A percentile compares a stretch with the other conserved stretches of the same genome.
Evolutionary conservation across 2,113 vertebrate genomes (phyloP).

Genomic region (Pimephales promelas): DNA sequence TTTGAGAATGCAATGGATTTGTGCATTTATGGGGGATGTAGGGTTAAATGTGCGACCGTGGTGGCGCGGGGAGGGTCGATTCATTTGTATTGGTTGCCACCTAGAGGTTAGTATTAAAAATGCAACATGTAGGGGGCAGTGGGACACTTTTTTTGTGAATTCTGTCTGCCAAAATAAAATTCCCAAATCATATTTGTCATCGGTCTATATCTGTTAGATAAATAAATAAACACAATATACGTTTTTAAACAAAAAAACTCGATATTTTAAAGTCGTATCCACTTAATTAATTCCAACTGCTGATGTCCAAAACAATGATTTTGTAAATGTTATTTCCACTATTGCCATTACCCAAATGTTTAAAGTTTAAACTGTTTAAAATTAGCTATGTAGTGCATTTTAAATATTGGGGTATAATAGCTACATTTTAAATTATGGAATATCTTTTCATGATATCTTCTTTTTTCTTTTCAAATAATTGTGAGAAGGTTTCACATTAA

Average conservation of each 20-base stretch:
- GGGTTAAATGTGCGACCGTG: neutral
- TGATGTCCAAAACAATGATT: neutral
- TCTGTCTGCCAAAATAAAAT: neutral
- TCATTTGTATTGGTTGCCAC: conserved; percentile 28
- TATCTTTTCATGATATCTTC: too few relatives aligned
- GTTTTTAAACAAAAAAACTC: neutral
- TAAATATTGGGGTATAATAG: neutral
- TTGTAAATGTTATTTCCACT: neutral
- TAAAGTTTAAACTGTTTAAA: neutral
- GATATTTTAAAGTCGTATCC: too few relatives aligned
- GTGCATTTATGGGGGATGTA: neutral
- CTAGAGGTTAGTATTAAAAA: conserved; percentile 28
- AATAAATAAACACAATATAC: neutral
- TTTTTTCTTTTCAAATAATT: too few relatives aligned
- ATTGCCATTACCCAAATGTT: neutral
- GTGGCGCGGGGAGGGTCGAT: neutral
- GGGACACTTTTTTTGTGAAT: too few relatives aligned
- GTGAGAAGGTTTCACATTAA: too few relatives aligned
- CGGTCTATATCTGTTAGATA: neutral
- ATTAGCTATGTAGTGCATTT: neutral
- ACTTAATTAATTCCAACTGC: neutral
- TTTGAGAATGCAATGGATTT: neutral
- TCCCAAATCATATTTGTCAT: neutral
- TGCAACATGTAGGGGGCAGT: neutral
- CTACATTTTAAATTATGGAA: neutral